Base-by-base conservation (phyloP, 2,113 vertebrate genomes). In the Salminus brasiliensis region DNA sequence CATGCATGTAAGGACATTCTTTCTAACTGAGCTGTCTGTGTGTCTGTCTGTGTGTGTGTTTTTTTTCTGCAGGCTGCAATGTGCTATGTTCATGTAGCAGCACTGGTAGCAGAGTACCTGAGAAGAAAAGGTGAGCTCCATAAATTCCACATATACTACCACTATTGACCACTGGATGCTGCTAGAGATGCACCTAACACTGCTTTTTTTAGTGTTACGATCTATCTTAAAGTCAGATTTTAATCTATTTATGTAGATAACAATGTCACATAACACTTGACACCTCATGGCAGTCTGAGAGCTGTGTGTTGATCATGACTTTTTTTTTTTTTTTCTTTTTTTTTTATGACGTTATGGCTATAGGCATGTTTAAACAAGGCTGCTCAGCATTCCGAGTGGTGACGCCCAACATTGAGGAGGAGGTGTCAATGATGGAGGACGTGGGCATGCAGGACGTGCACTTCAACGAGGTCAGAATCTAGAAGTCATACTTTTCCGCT, bases 371-470 rank as follows among this genome's bases (percentile, higher is more conserved):
- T 84, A 95, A 94, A 74, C 97, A 99, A 88, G 98, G 98, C n/a
- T 99, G 97, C 86, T 93, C 93, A 7, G 95, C 97, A 0, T 99
- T 99, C 88, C 93, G 95, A 67, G 95, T 98, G 70, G 93, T 99
- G 59, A 98, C 98, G 34, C 98, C 98, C 0, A 99, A 99, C 88
- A 97, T 98, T n/a, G 97, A 99, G 11, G 98, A 99, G 86, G 98
- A 99, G 80, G 98, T 95, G 18, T 96, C 97, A 15, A 99, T 99
- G 98, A 99, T 99, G 96, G 98, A 99, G 87, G 98, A 99, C 25
- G 96, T 98, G 0, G 98, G 98, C 55, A 99, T 99, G 98, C 97
- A 99, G 89, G 98, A 99, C 18, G 98, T 98, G 76, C 97, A 98
- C 71, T 99, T 99, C 88, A 99, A 97, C 15, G 98, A 99, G 92